phyloP scores from a whole-genome alignment of 2,113 vertebrate genomes.

The Polypterus bichir region DNA sequence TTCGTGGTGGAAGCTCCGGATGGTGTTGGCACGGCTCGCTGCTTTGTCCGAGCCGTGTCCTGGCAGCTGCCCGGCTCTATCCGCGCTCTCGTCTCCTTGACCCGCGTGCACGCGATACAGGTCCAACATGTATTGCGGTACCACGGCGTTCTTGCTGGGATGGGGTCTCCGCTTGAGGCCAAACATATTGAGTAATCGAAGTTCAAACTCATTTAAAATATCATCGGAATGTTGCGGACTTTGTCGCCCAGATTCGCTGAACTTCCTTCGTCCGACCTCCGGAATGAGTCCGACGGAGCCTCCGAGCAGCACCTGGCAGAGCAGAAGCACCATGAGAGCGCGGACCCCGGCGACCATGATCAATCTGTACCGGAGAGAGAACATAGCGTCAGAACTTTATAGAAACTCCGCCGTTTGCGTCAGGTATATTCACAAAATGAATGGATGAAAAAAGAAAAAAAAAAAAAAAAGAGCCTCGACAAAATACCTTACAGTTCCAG shows the following conservation, averaged over 20 bases:
- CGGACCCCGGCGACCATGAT: slow-evolving; percentile 93
- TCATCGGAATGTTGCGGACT: slow-evolving; percentile 68
- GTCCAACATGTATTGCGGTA: slow-evolving; percentile 91
- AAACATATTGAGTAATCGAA: slow-evolving; percentile 87
- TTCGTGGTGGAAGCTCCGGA: slow-evolving; percentile 96
- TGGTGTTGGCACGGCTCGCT: slow-evolving; percentile 85
- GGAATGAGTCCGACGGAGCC: slow-evolving; percentile 82
- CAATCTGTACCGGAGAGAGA: slow-evolving; percentile 65
- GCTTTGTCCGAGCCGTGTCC: slow-evolving; percentile 72
- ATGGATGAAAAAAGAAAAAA: too few species aligned
- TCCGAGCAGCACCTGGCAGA: slow-evolving; percentile 87
- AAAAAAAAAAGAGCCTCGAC: too few species aligned
- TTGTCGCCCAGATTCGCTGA: slow-evolving; percentile 59
- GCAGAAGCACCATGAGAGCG: slow-evolving; percentile 87
- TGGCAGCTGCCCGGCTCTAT: slow-evolving; percentile 45
- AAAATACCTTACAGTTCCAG: slow-evolving; percentile 19
- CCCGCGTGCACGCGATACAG: slow-evolving; percentile 81
- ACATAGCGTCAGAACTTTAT: slow-evolving; percentile 32
- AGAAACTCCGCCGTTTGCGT: not conserved
- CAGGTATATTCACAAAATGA: too few species aligned
- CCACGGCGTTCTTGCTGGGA: slow-evolving; percentile 76
- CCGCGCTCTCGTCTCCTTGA: slow-evolving; percentile 58
- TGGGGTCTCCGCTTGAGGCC: slow-evolving; percentile 82
- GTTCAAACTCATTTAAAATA: slow-evolving; percentile 79
- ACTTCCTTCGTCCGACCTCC: slow-evolving; percentile 77